Evolutionary conservation across 2,888 invertebrate species (phyloP), one percentile per base, ranked within the genome.

Genomic region (Arge pagana): DNA sequence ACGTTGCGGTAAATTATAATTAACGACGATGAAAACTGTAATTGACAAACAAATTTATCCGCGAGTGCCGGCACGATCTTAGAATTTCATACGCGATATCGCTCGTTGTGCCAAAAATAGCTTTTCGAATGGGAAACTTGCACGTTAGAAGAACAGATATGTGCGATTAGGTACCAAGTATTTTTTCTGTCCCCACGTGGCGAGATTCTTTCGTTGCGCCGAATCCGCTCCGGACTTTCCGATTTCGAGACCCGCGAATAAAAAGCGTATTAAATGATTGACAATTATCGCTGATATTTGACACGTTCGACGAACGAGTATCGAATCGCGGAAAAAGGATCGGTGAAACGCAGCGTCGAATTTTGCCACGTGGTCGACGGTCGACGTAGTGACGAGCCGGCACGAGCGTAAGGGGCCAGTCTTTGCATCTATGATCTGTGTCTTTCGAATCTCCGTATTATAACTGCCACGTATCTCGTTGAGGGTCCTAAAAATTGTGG

Each of bases 321-420:
- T 21, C 7, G 23, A 42, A 42, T 42, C 42, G 11, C 18, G n/a
- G n/a, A n/a, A n/a, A n/a, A n/a, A n/a, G n/a, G n/a, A n/a, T n/a
- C n/a, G n/a, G n/a, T n/a, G n/a, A n/a, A n/a, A n/a, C n/a, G n/a
- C n/a, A n/a, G n/a, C n/a, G n/a, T n/a, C n/a, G n/a, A n/a, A n/a
- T n/a, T n/a, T n/a, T n/a, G n/a, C n/a, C n/a, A n/a, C n/a, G n/a
- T n/a, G n/a, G n/a, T n/a, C n/a, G n/a, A n/a, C n/a, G n/a, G n/a
- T n/a, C n/a, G n/a, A n/a, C 58, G 57, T 66, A 67, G 62, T 58
- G 61, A 68, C 60, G 67, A 67, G 72, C 74, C 74, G 74, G 74
- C 75, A 76, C 68, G 66, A 76, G 76, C 75, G 68, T 74, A 33
- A 67, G 75, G 76, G 76, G 75, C 76, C 76, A 76, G 74, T 74